A percentile compares a stretch with the other conserved stretches of the same genome.
Conservation (phyloP, 2,113 vertebrate species). For the Speoplatyrhinus poulsoni region DNA sequence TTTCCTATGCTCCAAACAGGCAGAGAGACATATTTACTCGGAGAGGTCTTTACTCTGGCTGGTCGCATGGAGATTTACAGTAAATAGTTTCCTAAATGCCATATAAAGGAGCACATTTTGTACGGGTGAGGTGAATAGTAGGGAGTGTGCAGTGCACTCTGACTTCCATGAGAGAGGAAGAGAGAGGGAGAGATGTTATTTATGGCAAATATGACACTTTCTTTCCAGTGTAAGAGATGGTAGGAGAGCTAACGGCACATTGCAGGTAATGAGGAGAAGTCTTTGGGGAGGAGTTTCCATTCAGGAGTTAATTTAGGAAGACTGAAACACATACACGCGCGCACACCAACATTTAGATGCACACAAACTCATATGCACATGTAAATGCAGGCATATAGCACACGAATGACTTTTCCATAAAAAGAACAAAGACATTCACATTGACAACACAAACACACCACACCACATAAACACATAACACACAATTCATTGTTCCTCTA, state of each 20-base stretch:
- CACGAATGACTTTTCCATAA: background rate
- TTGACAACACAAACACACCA: background rate
- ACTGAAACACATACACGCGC: slow-evolving; percentile 42
- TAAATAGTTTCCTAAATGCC: slow-evolving; percentile 62
- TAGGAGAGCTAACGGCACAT: slow-evolving; percentile 33
- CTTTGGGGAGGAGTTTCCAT: slow-evolving; percentile 49
- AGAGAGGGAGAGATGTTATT: slow-evolving; percentile 46
- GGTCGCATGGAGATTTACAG: slow-evolving; percentile 50
- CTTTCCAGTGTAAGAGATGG: slow-evolving; percentile 48
- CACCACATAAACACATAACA: background rate
- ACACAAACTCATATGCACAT: background rate
- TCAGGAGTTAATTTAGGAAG: slow-evolving; percentile 55
- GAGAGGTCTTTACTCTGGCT: slow-evolving; percentile 28
- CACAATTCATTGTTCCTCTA: slow-evolving; percentile 25
- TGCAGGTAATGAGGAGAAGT: slow-evolving; percentile 54
- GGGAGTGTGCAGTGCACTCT: slow-evolving; percentile 16
- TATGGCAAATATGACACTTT: slow-evolving; percentile 53
- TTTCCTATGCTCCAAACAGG: slow-evolving; percentile 11
- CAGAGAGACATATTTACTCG: slow-evolving; percentile 29
- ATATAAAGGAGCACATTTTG: slow-evolving; percentile 57
- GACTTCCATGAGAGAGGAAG: slow-evolving; percentile 42
- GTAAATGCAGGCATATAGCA: background rate
- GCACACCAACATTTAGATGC: background rate
- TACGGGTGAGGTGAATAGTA: slow-evolving; percentile 20
- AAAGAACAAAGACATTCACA: background rate